phyloP scores from a whole-genome alignment of 37 sponge, comb jelly and placozoan species.

The Hormiphora californensis region DNA sequence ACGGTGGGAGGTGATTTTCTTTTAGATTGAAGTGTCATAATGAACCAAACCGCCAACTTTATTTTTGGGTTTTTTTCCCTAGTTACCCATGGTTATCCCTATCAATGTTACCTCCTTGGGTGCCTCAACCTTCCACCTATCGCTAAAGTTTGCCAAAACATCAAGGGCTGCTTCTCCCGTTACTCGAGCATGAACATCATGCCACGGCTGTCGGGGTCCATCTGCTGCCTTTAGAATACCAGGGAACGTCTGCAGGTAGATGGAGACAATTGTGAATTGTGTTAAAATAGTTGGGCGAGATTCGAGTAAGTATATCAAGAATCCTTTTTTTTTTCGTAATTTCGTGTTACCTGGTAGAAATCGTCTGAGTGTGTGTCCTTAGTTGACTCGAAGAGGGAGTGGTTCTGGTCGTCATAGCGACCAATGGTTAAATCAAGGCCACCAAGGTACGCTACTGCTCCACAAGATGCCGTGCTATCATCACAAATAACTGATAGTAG shows the following conservation, averaged over 20 bases:
- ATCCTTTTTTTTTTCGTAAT: too few species aligned
- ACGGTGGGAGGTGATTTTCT: too few species aligned
- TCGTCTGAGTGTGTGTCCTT: neutral
- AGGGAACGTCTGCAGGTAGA: conserved; percentile 1
- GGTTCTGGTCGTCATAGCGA: conserved; percentile 40
- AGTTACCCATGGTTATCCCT: too few species aligned
- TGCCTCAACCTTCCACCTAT: conserved; percentile 11
- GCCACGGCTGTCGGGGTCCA: conserved; percentile 51
- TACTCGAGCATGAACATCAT: conserved; percentile 12
- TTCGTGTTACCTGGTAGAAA: conserved; percentile 54
- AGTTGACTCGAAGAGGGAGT: neutral
- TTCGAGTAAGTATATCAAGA: too few species aligned
- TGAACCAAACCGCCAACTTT: too few species aligned
- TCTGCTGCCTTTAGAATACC: neutral
- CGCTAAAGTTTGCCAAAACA: conserved; percentile 14
- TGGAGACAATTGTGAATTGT: neutral
- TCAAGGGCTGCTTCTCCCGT: conserved; percentile 51
- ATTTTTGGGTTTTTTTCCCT: too few species aligned
- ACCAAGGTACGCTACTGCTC: conserved; percentile 37
- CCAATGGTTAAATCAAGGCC: conserved; percentile 16
- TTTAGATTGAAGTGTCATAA: too few species aligned
- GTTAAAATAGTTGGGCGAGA: neutral
- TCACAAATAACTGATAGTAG: conserved; percentile 43
- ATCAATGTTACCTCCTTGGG: conserved; percentile 5
- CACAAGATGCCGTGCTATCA: neutral